phyloP scores from a whole-genome alignment of 2,888 invertebrate genomes.

The Galeruca laticollis region DNA sequence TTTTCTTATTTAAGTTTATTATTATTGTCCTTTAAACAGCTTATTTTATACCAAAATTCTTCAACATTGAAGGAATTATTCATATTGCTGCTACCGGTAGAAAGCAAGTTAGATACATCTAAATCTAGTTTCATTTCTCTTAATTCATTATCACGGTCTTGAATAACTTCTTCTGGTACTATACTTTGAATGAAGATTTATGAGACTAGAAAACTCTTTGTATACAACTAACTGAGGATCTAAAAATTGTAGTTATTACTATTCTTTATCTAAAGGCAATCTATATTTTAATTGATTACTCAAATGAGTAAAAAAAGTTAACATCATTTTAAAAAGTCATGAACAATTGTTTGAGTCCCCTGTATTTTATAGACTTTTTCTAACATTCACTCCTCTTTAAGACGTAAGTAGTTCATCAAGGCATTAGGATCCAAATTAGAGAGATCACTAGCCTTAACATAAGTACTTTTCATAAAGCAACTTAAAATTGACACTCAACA shows the following conservation, averaged over 20 bases:
- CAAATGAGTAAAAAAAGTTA: conserved; percentile 34
- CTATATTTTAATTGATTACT: conserved; percentile 33
- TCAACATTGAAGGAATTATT: conserved; percentile 24
- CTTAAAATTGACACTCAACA: conserved; percentile 30
- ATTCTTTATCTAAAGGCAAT: conserved; percentile 35
- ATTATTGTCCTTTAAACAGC: conserved; percentile 35
- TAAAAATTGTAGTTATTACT: conserved; percentile 35
- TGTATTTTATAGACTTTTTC: conserved; percentile 32
- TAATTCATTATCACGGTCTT: conserved; percentile 36
- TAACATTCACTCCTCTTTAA: conserved; percentile 36
- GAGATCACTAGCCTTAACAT: conserved; percentile 29
- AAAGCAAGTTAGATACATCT: conserved; percentile 33
- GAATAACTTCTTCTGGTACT: conserved; percentile 22
- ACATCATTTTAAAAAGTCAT: conserved; percentile 36
- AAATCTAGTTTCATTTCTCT: conserved; percentile 37
- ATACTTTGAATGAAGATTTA: conserved; percentile 24
- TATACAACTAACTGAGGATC: conserved; percentile 39
- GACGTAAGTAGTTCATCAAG: conserved; percentile 28
- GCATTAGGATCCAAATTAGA: conserved; percentile 31
- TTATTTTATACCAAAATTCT: conserved; percentile 23
- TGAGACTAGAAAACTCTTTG: conserved; percentile 33
- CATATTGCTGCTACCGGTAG: conserved; percentile 27
- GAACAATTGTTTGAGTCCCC: conserved; percentile 23
- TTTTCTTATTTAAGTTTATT: conserved; percentile 38
- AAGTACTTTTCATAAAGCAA: conserved; percentile 36